These are phyloP conservation scores for Cladopsammia gracilis DNA, from an alignment of 64 coral and sea anemone genomes.

Conservation along the genomic window DNA sequence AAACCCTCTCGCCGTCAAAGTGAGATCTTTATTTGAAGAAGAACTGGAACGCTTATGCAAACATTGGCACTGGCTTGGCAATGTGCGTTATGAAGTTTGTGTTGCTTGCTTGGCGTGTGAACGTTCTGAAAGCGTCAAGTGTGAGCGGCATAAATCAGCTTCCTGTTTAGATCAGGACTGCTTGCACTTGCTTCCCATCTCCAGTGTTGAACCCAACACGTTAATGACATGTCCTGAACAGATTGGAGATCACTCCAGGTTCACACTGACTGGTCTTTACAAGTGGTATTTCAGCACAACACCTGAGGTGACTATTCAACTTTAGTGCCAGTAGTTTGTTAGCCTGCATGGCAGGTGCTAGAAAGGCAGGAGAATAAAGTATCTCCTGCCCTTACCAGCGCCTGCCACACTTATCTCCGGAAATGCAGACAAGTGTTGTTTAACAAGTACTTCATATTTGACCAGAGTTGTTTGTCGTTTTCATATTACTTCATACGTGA, in stretches of 20 bases:
- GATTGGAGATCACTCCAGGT: slow-evolving; percentile 15
- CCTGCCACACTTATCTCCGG: too few relatives aligned
- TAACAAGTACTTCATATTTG: too few relatives aligned
- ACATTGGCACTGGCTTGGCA: slow-evolving; percentile 65
- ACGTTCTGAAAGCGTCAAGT: not conserved
- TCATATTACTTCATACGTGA: too few relatives aligned
- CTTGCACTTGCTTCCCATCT: slow-evolving; percentile 46
- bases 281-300: not conserved
- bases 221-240: slow-evolving; percentile 17
- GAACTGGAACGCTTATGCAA: slow-evolving; percentile 46
- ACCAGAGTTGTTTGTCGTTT: too few relatives aligned
- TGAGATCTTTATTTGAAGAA: slow-evolving; percentile 55
- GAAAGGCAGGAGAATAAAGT: too few relatives aligned
- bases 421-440: too few relatives aligned
- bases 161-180: slow-evolving; percentile 61
- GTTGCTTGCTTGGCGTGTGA: slow-evolving; percentile 61
- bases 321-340: too few relatives aligned
- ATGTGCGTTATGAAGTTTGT: slow-evolving; percentile 61
- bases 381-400: too few relatives aligned
- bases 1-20: slow-evolving; percentile 43
- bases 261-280: slow-evolving; percentile 18
- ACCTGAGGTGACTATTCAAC: not conserved
- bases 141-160: slow-evolving; percentile 37
- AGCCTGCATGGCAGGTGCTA: too few relatives aligned
- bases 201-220: slow-evolving; percentile 12